Evolutionary conservation across 2,888 invertebrate genomes (phyloP).

Genomic region (Torymus tubicola): DNA sequence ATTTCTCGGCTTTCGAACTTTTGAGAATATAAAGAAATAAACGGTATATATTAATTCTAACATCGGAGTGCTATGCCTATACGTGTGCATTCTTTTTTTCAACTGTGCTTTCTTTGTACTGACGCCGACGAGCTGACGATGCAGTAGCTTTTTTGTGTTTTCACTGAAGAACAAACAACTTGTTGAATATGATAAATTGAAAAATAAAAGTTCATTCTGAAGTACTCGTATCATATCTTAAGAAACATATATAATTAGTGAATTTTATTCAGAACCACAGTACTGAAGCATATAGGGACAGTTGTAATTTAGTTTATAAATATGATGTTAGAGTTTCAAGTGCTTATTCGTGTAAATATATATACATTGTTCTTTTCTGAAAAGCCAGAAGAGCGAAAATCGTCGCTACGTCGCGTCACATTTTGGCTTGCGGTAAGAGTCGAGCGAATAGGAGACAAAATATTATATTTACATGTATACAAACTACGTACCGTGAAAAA

Average conservation of each 20-base stretch:
- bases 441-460: slow-evolving; percentile 13
- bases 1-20: background rate
- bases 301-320: background rate
- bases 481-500: slow-evolving; percentile 41
- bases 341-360: no score
- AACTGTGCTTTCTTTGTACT: slow-evolving; percentile 49
- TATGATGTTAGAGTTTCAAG: background rate
- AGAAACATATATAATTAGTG: background rate
- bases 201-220: background rate
- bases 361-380: background rate
- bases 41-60: slow-evolving; percentile 54
- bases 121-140: slow-evolving; percentile 48
- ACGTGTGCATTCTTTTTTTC: slow-evolving; percentile 34
- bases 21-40: background rate
- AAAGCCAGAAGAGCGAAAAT: slow-evolving; percentile 1
- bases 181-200: background rate
- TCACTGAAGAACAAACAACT: background rate
- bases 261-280: no score
- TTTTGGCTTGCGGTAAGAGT: slow-evolving; percentile 33
- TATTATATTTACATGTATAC: slow-evolving; percentile 43
- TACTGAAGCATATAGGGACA: no score
- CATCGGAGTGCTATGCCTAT: slow-evolving; percentile 59
- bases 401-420: slow-evolving; percentile 21
- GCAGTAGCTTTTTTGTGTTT: slow-evolving; percentile 1
- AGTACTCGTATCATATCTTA: no score